Evolutionary conservation across 1,140 invertebrate species (phyloP).

Genomic region (Hyles vespertilio): DNA sequence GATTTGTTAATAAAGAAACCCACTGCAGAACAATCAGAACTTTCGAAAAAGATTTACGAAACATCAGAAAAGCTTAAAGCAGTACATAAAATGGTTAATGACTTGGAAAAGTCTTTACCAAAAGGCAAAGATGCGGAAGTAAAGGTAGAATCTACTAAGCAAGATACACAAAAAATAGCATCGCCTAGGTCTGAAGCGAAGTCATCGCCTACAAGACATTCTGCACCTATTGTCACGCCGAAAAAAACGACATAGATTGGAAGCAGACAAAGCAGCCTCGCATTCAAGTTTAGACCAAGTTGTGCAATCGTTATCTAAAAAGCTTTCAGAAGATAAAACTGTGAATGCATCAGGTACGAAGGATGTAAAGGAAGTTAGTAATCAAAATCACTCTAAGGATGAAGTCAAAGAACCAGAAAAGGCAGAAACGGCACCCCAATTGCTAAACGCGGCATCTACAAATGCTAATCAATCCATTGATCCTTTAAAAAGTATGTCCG

Average conservation of each 20-base stretch:
- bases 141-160: conserved; percentile 48
- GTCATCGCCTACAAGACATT: conserved; percentile 51
- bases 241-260: conserved; percentile 76
- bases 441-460: conserved; percentile 43
- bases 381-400: conserved; percentile 44
- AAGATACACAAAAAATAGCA: conserved; percentile 46
- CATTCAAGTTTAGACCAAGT: conserved; percentile 67
- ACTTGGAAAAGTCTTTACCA: conserved; percentile 69
- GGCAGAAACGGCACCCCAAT: conserved; percentile 16
- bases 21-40: conserved; percentile 61
- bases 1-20: conserved; percentile 64
- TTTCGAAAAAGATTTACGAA: conserved; percentile 73
- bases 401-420: conserved; percentile 43
- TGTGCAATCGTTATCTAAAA: conserved; percentile 70
- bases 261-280: conserved; percentile 61
- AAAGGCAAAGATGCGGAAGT: conserved; percentile 63
- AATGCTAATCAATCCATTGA: conserved; percentile 50
- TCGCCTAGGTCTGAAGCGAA: conserved; percentile 63
- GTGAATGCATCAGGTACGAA: conserved; percentile 27
- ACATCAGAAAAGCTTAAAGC: conserved; percentile 73
- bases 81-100: conserved; percentile 71
- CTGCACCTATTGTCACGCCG: conserved; percentile 73
- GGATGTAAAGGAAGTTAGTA: conserved; percentile 38
- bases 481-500: conserved; percentile 65
- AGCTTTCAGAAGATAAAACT: conserved; percentile 65